These are phyloP conservation scores for Tethea ocularis DNA, from an alignment of 2,888 invertebrate species.

Conservation along the genomic window DNA sequence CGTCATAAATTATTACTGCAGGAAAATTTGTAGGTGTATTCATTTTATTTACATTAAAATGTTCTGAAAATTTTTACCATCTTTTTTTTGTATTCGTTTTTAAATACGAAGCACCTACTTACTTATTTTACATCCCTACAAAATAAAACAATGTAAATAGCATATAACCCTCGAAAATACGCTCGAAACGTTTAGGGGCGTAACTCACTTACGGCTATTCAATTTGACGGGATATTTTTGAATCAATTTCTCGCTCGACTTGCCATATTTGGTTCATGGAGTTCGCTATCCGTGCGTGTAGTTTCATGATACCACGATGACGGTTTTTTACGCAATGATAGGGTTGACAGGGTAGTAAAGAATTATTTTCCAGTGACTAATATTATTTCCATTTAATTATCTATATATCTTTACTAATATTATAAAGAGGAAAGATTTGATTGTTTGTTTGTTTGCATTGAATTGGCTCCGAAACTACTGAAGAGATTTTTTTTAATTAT, in stretches of 20 bases:
- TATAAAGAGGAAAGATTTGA: too few species aligned
- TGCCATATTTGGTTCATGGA: constrained; percentile 47
- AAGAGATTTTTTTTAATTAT: too few species aligned
- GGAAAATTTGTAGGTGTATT: too few species aligned
- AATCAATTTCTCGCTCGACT: constrained; percentile 61
- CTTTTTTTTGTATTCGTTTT: not conserved
- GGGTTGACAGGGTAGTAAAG: not conserved
- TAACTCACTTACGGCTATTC: constrained; percentile 53
- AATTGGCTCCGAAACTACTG: too few species aligned
- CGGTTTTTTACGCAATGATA: constrained; percentile 3
- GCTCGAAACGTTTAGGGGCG: constrained; percentile 39
- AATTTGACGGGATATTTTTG: constrained; percentile 64
- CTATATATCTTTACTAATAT: too few species aligned
- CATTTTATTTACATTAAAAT: too few species aligned
- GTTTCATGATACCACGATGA: constrained; percentile 52
- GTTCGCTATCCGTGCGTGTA: constrained; percentile 52
- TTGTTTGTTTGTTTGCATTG: too few species aligned
- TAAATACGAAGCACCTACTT: not conserved
- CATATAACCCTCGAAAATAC: constrained; percentile 31
- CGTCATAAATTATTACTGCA: too few species aligned
- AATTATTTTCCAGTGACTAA: not conserved
- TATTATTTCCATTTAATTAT: too few species aligned
- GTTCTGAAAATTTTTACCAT: too few species aligned
- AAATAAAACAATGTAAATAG: constrained; percentile 24
- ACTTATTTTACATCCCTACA: not conserved